These are phyloP conservation scores for Eonycteris spelaea DNA, from an alignment of 2,113 vertebrate genomes.

Conservation along the genomic window DNA sequence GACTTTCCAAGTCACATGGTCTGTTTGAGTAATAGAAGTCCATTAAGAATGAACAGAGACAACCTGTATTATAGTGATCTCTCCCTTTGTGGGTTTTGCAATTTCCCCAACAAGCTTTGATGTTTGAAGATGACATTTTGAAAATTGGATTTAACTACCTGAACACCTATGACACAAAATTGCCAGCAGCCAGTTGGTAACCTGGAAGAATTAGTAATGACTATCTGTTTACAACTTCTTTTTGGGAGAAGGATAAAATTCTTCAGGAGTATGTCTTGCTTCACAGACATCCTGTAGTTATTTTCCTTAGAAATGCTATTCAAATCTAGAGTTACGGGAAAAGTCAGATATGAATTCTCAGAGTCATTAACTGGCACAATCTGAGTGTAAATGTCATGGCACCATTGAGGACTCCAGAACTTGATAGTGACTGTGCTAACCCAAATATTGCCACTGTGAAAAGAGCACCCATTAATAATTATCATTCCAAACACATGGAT, in stretches of 20 bases:
- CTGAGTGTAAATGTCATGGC: slow-evolving; percentile 31
- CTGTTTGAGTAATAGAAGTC: slow-evolving; percentile 53
- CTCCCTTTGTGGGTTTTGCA: slow-evolving; percentile 59
- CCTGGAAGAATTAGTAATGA: not conserved
- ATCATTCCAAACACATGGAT: slow-evolving; percentile 5
- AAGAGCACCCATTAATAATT: slow-evolving; percentile 41
- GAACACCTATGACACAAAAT: slow-evolving; percentile 49
- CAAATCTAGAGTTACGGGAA: not conserved
- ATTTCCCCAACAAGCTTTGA: slow-evolving; percentile 58
- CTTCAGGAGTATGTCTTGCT: slow-evolving; percentile 22
- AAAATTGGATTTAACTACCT: slow-evolving; percentile 63
- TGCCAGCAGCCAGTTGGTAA: not conserved
- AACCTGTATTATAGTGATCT: slow-evolving; percentile 49
- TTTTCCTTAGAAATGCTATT: slow-evolving; percentile 42
- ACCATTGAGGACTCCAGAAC: not conserved
- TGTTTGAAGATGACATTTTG: slow-evolving; percentile 68
- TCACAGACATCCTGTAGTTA: slow-evolving; percentile 4
- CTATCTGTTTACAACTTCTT: slow-evolving; percentile 30
- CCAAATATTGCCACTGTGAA: slow-evolving; percentile 22
- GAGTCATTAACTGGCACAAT: slow-evolving; percentile 6
- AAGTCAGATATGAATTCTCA: not conserved
- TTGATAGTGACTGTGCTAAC: not conserved
- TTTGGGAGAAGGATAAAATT: not conserved
- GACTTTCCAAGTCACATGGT: slow-evolving; percentile 52
- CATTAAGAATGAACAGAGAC: slow-evolving; percentile 66